Evolutionary conservation across 2,113 vertebrate genomes (phyloP), one percentile per base, ranked within the genome.

Genomic region (Cochlearius cochlearius): DNA sequence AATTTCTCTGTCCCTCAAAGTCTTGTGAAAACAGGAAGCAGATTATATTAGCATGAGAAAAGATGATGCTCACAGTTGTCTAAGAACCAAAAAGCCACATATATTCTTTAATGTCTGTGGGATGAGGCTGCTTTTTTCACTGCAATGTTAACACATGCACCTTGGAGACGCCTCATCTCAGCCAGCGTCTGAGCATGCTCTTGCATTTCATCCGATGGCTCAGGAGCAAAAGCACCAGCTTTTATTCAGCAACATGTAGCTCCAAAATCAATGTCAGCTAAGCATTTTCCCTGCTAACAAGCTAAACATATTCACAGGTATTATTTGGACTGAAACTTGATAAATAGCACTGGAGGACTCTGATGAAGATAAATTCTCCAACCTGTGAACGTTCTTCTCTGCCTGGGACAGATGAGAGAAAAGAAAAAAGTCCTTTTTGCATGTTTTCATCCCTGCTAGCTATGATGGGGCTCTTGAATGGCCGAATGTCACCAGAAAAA

Each of bases 1-100:
- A 88, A 94, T 95, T 94, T 94, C 21, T 16, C 91, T 87, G 86
- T 80, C 76, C 89, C 92, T 95, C 92, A 75, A 95, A 97, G 84
- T 91, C 94, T 63, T 47, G 52, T 79, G 94, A 92, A 94, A 97
- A 82, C 41, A 88, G 88, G 87, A 94, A 89, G 45, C 73, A 71
- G 41, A 78, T 81, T 94, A 45, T 49, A 83, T 79, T 82, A 94
- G 58, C 47, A 63, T 45, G 45, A 92, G 59, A 63, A 92, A 95
- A 91, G 67, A 79, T 19, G 89, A 62, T 83, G 55, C 80, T 91
- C 41, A 47, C 59, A 67, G 89, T 72, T 90, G 45, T 75, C 47
- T 86, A 74, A 86, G 63, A 84, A 88, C 58, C 56, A 62, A 92
- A 92, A 88, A 95, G 88, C 38, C 64, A 41, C 23, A 88, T 64